A percentile compares a stretch with the other conserved stretches of the same genome.
These are phyloP conservation scores for Uromys caudimaculatus DNA, from an alignment of 2,797 vertebrate genomes.

Conservation along the genomic window DNA sequence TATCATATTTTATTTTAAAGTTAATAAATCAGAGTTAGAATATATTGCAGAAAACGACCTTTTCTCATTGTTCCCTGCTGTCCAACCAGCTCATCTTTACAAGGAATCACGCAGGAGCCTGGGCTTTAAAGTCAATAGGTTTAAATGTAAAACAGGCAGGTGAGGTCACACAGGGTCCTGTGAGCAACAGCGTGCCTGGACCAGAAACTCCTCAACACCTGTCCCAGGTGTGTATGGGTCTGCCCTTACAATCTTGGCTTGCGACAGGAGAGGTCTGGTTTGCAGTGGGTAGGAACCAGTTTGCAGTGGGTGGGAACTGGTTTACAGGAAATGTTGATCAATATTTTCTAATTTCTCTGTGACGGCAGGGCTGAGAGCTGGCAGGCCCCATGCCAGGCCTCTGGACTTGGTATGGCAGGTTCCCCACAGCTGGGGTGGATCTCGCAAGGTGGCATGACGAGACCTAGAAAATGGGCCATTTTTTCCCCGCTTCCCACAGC, in stretches of 20 bases:
- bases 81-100: not conserved
- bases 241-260: not conserved
- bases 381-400: not conserved
- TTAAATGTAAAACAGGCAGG: not conserved
- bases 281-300: not conserved
- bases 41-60: not conserved
- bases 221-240: not conserved
- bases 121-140: not conserved
- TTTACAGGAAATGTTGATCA: too few species aligned
- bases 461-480: not conserved
- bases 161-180: not conserved
- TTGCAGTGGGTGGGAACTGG: not conserved
- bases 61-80: not conserved
- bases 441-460: not conserved
- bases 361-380: not conserved
- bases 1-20: not conserved
- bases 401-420: rapidly evolving
- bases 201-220: not conserved
- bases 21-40: not conserved
- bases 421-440: not conserved
- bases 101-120: too few species aligned
- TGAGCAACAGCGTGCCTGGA: not conserved
- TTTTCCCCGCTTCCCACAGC: not conserved
- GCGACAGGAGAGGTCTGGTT: not conserved
- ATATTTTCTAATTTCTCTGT: not conserved